phyloP scores from a whole-genome alignment of 2,113 vertebrate genomes.

The Mastomys natalensis region DNA sequence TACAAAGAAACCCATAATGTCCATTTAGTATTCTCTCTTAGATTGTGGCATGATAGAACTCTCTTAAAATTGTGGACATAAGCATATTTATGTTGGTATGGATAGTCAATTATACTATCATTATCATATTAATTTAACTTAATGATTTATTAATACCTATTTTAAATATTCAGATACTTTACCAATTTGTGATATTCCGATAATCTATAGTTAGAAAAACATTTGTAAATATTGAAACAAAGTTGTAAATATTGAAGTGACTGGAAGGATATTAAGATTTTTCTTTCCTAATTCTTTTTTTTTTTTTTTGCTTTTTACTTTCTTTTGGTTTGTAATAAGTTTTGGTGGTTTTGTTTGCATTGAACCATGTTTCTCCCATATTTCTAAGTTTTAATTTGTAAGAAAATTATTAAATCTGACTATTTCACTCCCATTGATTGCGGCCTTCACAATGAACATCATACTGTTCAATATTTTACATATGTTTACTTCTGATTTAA shows the following conservation, averaged over 20 bases:
- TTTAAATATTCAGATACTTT: background rate
- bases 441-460: background rate
- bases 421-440: background rate
- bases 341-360: background rate
- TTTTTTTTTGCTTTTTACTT: background rate
- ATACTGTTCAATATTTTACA: background rate
- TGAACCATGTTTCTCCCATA: background rate
- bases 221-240: background rate
- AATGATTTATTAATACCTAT: background rate
- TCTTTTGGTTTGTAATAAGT: background rate
- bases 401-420: background rate
- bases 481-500: conserved; percentile 19
- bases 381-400: background rate
- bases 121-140: background rate
- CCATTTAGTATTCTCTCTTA: background rate
- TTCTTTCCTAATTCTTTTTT: no score
- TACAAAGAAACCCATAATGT: background rate
- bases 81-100: background rate
- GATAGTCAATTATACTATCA: no score
- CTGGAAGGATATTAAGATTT: background rate
- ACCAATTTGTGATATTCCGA: background rate
- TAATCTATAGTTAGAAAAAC: background rate
- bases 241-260: background rate
- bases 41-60: no score
- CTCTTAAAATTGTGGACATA: background rate